Base-by-base conservation (phyloP, 2,888 invertebrate genomes). In the Dolomedes plantarius region DNA sequence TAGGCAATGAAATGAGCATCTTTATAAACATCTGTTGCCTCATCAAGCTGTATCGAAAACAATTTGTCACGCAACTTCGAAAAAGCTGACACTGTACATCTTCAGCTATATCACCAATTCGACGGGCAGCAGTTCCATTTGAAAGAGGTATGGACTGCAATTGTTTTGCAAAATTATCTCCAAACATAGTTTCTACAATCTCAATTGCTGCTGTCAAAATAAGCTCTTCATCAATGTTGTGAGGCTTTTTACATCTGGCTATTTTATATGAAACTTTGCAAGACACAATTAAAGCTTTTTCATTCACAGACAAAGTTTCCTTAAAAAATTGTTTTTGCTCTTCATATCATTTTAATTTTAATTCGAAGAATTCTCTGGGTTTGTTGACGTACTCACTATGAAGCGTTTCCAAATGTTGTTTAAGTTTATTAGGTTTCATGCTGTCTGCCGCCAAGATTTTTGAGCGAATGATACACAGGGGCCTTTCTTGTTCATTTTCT, bases 211-310 rank as follows among this genome's bases (percentile, higher is more conserved):
- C 62, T 62, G 62, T 62, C 62, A 62, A 62, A 62, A 62, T 71
- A 78, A 78, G 69, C 78, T 71, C 78, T 71, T 78, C 69, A 62
- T 71, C 41, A 78, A 71, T 69, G 69, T 62, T 69, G 62, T 78
- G 78, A 78, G 62, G 78, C 23, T 78, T 78, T 78, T 78, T 78
- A 78, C 78, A 78, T 69, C 78, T 78, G 69, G 71, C 69, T 78
- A 78, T 71, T 78, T 78, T 78, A 78, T 69, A 78, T 71, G 69
- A 62, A 68, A 78, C 62, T 69, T 78, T 78, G 69, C 71, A 69
- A 62, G 29, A 78, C 13, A 56, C 69, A 77, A 77, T 50, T 77
- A 69, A 68, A 68, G 77, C 77, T 77, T 69, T 69, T 68, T 77
- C n/a, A 77, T 56, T 56, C 77, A 69, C 68, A 27, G 27, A 62